These are phyloP conservation scores for Drosophila lutescens DNA, from an alignment of 2,888 invertebrate species.

Conservation along the genomic window DNA sequence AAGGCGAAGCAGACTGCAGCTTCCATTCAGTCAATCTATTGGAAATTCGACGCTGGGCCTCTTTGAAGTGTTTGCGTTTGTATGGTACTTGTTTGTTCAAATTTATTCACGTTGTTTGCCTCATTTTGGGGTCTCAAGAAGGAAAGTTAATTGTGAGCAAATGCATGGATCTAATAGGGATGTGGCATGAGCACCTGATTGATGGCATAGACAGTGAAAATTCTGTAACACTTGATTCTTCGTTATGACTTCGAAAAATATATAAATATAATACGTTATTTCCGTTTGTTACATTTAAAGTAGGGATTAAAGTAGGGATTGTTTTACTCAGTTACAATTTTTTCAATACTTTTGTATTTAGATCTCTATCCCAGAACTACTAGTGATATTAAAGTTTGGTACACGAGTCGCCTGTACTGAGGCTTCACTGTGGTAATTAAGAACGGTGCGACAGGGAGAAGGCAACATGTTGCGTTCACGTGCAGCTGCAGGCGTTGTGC, in stretches of 20 bases:
- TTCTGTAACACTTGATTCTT: not conserved
- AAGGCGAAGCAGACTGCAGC: too few species aligned
- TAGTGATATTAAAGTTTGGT: too few species aligned
- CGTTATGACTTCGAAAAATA: too few species aligned
- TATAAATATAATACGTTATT: too few species aligned
- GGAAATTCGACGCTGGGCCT: not conserved
- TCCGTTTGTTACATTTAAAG: too few species aligned
- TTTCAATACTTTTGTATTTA: too few species aligned
- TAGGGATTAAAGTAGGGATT: too few species aligned
- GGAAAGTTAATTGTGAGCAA: too few species aligned
- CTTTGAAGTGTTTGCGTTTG: not conserved
- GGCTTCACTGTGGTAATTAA: constrained; percentile 7
- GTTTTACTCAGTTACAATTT: too few species aligned
- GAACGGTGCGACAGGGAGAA: not conserved
- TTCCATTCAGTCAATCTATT: not conserved
- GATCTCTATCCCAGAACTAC: too few species aligned
- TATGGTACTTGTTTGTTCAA: not conserved
- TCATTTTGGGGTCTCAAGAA: not conserved
- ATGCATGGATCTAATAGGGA: too few species aligned
- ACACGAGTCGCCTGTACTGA: not conserved
- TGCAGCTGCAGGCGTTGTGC: constrained; percentile 21
- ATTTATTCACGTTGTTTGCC: not conserved
- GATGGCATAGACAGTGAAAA: not conserved
- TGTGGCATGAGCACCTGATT: not conserved
- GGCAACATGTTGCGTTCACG: constrained; percentile 20